A percentile compares a stretch with the other conserved stretches of the same genome.
These are phyloP conservation scores for Trilocha varians DNA, from an alignment of 2,888 invertebrate genomes.

Conservation along the genomic window DNA sequence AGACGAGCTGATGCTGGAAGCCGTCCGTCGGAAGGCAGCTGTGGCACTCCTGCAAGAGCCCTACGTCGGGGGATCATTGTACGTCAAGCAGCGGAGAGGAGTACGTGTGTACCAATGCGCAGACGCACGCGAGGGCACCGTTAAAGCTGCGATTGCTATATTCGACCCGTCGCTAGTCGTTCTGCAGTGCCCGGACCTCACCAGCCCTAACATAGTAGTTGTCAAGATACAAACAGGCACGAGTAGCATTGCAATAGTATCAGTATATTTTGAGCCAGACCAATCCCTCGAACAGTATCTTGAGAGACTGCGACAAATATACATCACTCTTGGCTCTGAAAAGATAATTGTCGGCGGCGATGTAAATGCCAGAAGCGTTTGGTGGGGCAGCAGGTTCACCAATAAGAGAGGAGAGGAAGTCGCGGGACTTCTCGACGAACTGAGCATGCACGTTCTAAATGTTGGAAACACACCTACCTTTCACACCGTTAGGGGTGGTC, in stretches of 20 bases:
- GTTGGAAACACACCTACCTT: slow-evolving; percentile 12
- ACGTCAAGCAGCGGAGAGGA: too few relatives aligned
- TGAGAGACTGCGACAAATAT: slow-evolving; percentile 2
- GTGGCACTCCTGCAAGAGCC: slow-evolving; percentile 1
- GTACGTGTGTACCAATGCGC: not conserved
- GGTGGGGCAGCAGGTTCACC: slow-evolving; percentile 4
- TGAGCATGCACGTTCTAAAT: slow-evolving; percentile 9
- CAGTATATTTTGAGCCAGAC: slow-evolving; percentile 7
- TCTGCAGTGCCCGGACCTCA: not conserved
- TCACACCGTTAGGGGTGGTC: slow-evolving; percentile 6
- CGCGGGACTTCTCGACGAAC: not conserved
- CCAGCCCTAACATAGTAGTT: too few relatives aligned
- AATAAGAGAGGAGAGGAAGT: slow-evolving; percentile 6
- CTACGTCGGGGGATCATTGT: too few relatives aligned
- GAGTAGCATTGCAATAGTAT: slow-evolving; percentile 1
- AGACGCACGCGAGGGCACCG: too few relatives aligned
- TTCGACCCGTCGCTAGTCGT: slow-evolving; percentile 4
- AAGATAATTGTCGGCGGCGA: too few relatives aligned
- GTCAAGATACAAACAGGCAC: not conserved
- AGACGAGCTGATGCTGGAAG: slow-evolving; percentile 2
- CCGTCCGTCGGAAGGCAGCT: not conserved
- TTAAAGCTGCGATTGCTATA: slow-evolving; percentile 7
- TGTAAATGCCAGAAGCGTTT: too few relatives aligned
- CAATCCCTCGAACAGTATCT: slow-evolving; percentile 1
- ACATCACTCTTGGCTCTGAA: not conserved